Base-by-base conservation (phyloP, 2,888 invertebrate genomes). In the Macrophya annulata region DNA sequence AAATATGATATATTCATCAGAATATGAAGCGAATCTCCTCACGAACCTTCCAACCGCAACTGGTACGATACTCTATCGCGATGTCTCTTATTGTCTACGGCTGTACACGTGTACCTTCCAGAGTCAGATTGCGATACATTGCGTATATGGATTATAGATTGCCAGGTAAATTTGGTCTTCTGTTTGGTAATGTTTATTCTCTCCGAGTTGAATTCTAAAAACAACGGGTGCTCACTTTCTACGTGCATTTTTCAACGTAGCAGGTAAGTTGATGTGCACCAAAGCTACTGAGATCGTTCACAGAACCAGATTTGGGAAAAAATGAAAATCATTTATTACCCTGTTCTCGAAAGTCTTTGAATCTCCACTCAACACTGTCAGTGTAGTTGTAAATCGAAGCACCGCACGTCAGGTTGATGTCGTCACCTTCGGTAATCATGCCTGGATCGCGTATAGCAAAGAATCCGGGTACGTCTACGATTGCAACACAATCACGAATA, bases 331-430 rank as follows among this genome's bases (percentile, higher is more conserved):
- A n/a, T n/a, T n/a, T n/a, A 17, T 55, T 55, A 55, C 25, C 82
- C n/a, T 51, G 72, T 86, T 87, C 84, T 68, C 89, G 84, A 89
- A 45, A 6, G 89, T 84, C n/a, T 88, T 84, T 72, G 90, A n/a
- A 89, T 65, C 90, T 93, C 96, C 96, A 96, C 21, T 91, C 88
- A 2, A 96, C 90, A 15, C 94, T 89, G 4, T 93, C 90, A 0
- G 94, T 93, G 86, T 92, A 94, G 87, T 94, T 93, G 79, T 94
- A 93, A 25, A 94, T 93, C 0, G 96, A 94, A 0, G 95, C 95
- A 1, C 94, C 95, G 90, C 97, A 97, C 6, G 93, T 94, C 8
- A 96, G 88, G 17, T 91, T 92, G 0, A 96, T 90, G 84, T 94
- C 90, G 87, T 96, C 96, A 0, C 95, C 95, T 48, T 94, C 93